A percentile compares a stretch with the other conserved stretches of the same genome.
phyloP scores from a whole-genome alignment of 2,797 vertebrate species.

The Cyprinella venusta region DNA sequence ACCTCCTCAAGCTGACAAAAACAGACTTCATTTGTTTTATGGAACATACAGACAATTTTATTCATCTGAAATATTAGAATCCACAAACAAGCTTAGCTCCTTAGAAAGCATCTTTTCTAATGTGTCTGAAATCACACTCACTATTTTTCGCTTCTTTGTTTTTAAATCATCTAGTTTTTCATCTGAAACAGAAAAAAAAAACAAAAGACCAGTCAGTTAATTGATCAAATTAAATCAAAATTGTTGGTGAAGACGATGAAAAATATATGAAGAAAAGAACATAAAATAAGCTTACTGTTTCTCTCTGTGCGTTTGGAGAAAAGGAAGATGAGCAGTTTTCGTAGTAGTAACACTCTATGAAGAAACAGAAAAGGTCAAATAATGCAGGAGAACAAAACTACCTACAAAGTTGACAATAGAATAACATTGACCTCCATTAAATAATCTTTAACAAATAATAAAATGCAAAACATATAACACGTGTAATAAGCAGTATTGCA shows the following conservation, averaged over 20 bases:
- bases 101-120: neutral
- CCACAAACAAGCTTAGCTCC: neutral
- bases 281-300: slow-evolving; percentile 86
- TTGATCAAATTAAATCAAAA: neutral
- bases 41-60: neutral
- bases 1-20: slow-evolving; percentile 91
- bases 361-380: slow-evolving; percentile 69
- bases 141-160: slow-evolving; percentile 90
- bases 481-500: neutral
- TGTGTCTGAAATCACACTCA: slow-evolving; percentile 76
- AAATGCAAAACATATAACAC: neutral
- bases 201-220: neutral
- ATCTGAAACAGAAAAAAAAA: slow-evolving; percentile 74
- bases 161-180: slow-evolving; percentile 93
- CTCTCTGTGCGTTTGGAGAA: slow-evolving; percentile 95
- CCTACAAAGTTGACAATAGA: neutral
- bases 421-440: neutral
- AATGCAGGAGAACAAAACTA: neutral
- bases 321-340: slow-evolving; percentile 90
- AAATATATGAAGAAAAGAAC: neutral
- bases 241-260: neutral
- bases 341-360: slow-evolving; percentile 88
- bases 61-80: neutral
- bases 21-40: neutral
- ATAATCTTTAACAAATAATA: neutral